Evolutionary conservation across 2,113 vertebrate genomes (phyloP).

Genomic region (Albula glossodonta): DNA sequence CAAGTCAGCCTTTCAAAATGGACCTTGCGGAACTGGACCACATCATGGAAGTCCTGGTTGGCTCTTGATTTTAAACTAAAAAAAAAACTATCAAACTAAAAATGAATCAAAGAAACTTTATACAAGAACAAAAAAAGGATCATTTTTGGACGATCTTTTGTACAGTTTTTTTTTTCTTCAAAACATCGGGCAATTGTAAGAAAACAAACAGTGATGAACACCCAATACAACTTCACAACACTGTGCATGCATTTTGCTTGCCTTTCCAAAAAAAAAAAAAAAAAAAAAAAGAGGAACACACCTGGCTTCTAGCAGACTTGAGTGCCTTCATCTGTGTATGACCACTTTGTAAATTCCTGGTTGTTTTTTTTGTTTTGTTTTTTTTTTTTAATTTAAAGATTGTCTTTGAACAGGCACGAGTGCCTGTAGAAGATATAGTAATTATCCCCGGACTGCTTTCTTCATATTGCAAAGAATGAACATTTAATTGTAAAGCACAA

Average conservation of each 20-base stretch:
- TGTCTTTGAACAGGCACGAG: slow-evolving; percentile 67
- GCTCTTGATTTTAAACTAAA: slow-evolving; percentile 75
- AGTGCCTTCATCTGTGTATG: slow-evolving; percentile 95
- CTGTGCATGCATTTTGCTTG: slow-evolving; percentile 94
- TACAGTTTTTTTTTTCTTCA: slow-evolving; percentile 45
- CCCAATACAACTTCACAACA: slow-evolving; percentile 78
- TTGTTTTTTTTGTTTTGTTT: slow-evolving; percentile 39
- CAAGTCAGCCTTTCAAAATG: slow-evolving; percentile 98
- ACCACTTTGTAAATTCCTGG: slow-evolving; percentile 80
- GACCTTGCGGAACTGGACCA: slow-evolving; percentile 98
- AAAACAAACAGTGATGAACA: slow-evolving; percentile 65
- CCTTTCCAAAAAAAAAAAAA: slow-evolving; percentile 74
- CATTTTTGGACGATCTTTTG: slow-evolving; percentile 37
- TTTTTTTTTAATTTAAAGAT: neutral
- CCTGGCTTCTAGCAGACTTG: slow-evolving; percentile 88
- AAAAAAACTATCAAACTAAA: neutral
- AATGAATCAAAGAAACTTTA: neutral
- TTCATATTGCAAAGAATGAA: slow-evolving; percentile 36
- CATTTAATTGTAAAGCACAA: slow-evolving; percentile 75
- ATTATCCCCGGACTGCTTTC: neutral
- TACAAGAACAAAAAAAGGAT: slow-evolving; percentile 16
- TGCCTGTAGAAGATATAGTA: slow-evolving; percentile 42
- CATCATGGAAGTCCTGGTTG: slow-evolving; percentile 98
- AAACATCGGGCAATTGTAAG: slow-evolving; percentile 63
- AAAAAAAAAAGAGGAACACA: slow-evolving; percentile 72